phyloP scores from a whole-genome alignment of 2,888 invertebrate genomes.

The Phortica okadai region DNA sequence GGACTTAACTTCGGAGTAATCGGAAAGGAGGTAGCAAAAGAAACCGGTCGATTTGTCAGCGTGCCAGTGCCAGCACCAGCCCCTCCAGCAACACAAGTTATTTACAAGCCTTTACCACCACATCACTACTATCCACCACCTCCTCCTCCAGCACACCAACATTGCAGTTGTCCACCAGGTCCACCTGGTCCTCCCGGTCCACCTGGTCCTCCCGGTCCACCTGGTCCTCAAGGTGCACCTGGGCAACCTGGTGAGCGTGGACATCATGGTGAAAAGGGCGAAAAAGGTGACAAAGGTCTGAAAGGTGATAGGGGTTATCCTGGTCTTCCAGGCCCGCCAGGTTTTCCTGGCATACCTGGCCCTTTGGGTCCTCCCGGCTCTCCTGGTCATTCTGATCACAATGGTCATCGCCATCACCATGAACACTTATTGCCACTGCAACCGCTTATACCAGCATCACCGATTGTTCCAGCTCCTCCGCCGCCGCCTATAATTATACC shows the following conservation, averaged over 20 bases:
- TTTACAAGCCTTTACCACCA: slow-evolving; percentile 28
- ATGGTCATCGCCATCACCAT: slow-evolving; percentile 23
- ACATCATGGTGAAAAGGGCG: slow-evolving; percentile 40
- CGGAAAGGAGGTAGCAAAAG: slow-evolving; percentile 11
- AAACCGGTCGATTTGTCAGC: slow-evolving; percentile 23
- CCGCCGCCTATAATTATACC: slow-evolving; percentile 29
- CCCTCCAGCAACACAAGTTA: slow-evolving; percentile 22
- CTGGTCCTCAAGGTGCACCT: slow-evolving; percentile 27
- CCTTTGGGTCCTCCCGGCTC: slow-evolving; percentile 40
- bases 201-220: slow-evolving; percentile 33
- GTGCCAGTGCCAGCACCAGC: slow-evolving; percentile 5
- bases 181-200: slow-evolving; percentile 44
- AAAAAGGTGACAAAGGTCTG: neutral
- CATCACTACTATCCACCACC: slow-evolving; percentile 27
- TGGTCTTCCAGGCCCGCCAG: slow-evolving; percentile 31
- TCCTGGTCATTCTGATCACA: slow-evolving; percentile 34
- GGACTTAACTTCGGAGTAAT: neutral
- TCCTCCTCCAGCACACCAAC: slow-evolving; percentile 1
- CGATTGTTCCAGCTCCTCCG: slow-evolving; percentile 34
- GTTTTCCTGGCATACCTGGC: slow-evolving; percentile 42
- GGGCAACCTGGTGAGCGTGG: slow-evolving; percentile 41
- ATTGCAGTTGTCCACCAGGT: slow-evolving; percentile 45
- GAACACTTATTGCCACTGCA: too few relatives aligned
- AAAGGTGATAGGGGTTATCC: slow-evolving; percentile 17
- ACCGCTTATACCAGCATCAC: neutral